These are phyloP conservation scores for Gerris lacustris DNA, from an alignment of 2,888 invertebrate genomes.

Conservation along the genomic window DNA sequence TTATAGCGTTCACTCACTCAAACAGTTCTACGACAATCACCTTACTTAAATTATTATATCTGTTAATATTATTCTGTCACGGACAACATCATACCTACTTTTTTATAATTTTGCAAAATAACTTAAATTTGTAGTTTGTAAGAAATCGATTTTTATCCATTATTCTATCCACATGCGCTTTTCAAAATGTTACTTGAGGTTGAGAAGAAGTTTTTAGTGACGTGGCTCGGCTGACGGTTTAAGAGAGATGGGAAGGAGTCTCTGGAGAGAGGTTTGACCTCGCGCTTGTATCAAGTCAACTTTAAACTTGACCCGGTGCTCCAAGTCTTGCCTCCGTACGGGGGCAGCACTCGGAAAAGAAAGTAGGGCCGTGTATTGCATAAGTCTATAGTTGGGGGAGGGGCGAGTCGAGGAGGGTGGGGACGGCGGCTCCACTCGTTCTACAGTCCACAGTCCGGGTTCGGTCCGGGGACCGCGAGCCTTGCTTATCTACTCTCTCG, in stretches of 20 bases:
- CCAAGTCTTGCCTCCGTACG: background rate
- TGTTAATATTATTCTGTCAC: too few relatives aligned
- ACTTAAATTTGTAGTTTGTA: too few relatives aligned
- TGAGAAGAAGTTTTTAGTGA: too few relatives aligned
- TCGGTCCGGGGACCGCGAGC: constrained; percentile 7
- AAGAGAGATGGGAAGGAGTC: background rate
- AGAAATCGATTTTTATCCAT: too few relatives aligned
- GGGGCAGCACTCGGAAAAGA: background rate
- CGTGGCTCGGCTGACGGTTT: too few relatives aligned
- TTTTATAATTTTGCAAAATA: too few relatives aligned
- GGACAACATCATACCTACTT: too few relatives aligned
- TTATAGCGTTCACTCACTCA: too few relatives aligned
- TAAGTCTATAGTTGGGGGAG: background rate
- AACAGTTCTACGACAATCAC: too few relatives aligned
- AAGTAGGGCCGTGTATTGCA: constrained; percentile 5
- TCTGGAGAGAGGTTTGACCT: background rate
- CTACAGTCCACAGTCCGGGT: constrained; percentile 11
- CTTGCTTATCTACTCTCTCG: background rate
- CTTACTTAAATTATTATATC: too few relatives aligned
- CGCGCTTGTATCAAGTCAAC: background rate
- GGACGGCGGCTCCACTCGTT: background rate
- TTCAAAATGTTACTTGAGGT: too few relatives aligned
- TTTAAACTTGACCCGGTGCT: background rate
- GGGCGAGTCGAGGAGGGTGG: constrained; percentile 2
- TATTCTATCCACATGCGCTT: too few relatives aligned